A percentile compares a stretch with the other conserved stretches of the same genome.
Evolutionary conservation across 35 echinoderm and acorn worm genomes (phyloP).

Genomic region (Diadema setosum): DNA sequence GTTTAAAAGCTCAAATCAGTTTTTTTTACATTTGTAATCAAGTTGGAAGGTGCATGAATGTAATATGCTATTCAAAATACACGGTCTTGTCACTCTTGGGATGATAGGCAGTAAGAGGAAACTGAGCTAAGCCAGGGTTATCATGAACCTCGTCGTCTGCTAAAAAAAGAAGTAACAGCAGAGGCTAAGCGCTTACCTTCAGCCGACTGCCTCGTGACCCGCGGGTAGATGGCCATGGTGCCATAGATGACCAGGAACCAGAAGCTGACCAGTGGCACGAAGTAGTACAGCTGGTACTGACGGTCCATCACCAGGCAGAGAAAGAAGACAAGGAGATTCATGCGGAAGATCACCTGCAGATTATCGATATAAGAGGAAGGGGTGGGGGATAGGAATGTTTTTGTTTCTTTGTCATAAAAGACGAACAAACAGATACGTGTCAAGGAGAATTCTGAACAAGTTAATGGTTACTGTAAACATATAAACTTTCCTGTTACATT

Average conservation of each 20-base stretch:
- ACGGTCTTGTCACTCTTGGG: no score
- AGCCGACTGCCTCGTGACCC: constrained; percentile 67
- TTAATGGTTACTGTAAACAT: no score
- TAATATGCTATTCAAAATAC: no score
- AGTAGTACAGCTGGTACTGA: constrained; percentile 98
- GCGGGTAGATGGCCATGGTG: constrained; percentile 80
- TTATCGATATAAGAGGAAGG: background rate
- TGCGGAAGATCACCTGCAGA: constrained; percentile 77
- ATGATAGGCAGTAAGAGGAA: background rate
- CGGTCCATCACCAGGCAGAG: constrained; percentile 93
- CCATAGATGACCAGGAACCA: constrained; percentile 93
- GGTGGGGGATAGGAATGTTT: no score
- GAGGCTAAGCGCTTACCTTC: constrained; percentile 32
- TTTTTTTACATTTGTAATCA: no score
- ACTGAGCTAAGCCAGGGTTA: background rate
- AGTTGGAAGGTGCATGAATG: no score
- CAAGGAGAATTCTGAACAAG: no score
- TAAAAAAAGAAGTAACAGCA: background rate
- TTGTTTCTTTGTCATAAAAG: no score
- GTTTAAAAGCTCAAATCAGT: no score
- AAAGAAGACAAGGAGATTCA: constrained; percentile 84
- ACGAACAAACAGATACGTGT: no score
- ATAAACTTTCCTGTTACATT: no score
- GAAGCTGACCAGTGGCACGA: constrained; percentile 93
- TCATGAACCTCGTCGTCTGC: background rate